These are phyloP conservation scores for Apodemus speciosus DNA, from an alignment of 2,113 vertebrate species.

Conservation along the genomic window DNA sequence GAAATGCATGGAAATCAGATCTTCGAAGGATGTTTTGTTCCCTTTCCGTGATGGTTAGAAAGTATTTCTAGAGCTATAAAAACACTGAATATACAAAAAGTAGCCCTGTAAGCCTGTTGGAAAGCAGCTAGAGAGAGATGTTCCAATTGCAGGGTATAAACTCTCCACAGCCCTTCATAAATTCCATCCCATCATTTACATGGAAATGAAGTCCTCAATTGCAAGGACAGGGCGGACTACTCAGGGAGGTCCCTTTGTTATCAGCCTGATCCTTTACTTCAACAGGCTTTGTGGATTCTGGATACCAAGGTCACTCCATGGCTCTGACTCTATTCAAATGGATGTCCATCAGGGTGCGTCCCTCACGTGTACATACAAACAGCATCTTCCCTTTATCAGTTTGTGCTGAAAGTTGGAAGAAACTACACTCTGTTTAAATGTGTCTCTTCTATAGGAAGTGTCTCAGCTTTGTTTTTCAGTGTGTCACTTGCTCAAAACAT, in stretches of 20 bases:
- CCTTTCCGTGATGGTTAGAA: constrained; percentile 56
- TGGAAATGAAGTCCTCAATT: constrained; percentile 68
- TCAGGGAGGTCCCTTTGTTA: constrained; percentile 78
- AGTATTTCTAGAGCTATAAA: constrained; percentile 64
- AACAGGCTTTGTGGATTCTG: constrained; percentile 81
- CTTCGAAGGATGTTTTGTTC: constrained; percentile 68
- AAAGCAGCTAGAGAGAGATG: constrained; percentile 57
- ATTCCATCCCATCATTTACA: constrained; percentile 71
- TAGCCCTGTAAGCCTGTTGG: constrained; percentile 60
- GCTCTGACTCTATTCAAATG: constrained; percentile 81
- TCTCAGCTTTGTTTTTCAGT: constrained; percentile 36
- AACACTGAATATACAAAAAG: constrained; percentile 61
- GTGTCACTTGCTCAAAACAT: constrained; percentile 40
- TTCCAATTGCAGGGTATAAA: constrained; percentile 38
- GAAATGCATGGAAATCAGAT: constrained; percentile 66
- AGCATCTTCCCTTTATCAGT: constrained; percentile 83
- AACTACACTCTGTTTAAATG: constrained; percentile 71
- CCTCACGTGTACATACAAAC: constrained; percentile 86
- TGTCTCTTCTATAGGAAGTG: constrained; percentile 70
- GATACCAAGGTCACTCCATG: constrained; percentile 84
- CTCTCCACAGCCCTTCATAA: constrained; percentile 56
- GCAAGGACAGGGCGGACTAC: constrained; percentile 80
- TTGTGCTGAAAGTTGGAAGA: constrained; percentile 76
- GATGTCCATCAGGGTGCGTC: constrained; percentile 84
- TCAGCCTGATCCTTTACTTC: constrained; percentile 79